phyloP scores from a whole-genome alignment of 23 tunicate species.

The Halocynthia aurantium region DNA sequence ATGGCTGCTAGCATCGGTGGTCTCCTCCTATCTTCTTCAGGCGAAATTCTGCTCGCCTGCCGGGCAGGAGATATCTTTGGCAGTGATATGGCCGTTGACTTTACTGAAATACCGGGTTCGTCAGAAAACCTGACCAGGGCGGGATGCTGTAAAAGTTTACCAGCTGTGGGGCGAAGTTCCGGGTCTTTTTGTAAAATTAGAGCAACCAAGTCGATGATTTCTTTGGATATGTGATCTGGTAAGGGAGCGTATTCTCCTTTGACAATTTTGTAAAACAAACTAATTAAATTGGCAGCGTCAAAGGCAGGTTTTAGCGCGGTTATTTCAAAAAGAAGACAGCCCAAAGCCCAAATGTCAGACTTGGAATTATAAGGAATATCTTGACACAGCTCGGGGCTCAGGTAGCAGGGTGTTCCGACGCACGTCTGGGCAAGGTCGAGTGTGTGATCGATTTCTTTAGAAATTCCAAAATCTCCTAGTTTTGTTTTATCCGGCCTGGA shows the following conservation, averaged over 20 bases:
- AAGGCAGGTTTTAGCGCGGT: conserved; percentile 84
- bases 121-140: background rate
- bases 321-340: conserved; percentile 82
- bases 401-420: conserved; percentile 92
- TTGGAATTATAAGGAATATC: conserved; percentile 92
- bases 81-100: no score
- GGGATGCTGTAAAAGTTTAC: conserved; percentile 16
- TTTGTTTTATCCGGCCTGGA: conserved; percentile 51
- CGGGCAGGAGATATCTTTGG: no score
- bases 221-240: conserved; percentile 35
- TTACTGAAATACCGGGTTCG: no score
- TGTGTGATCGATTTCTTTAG: conserved; percentile 84
- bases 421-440: conserved; percentile 89
- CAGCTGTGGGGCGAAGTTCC: conserved; percentile 61
- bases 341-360: conserved; percentile 95
- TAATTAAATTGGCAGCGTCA: conserved; percentile 87
- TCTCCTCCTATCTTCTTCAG: no score
- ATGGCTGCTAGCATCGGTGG: no score
- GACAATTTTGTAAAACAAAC: conserved; percentile 85
- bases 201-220: conserved; percentile 33
- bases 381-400: conserved; percentile 88
- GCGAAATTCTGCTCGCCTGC: no score
- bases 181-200: conserved; percentile 55
- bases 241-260: conserved; percentile 61
- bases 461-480: conserved; percentile 95